Evolutionary conservation across 2,113 vertebrate species (phyloP), one percentile per base, ranked within the genome.

Genomic region (Drymodes brunneopygia): DNA sequence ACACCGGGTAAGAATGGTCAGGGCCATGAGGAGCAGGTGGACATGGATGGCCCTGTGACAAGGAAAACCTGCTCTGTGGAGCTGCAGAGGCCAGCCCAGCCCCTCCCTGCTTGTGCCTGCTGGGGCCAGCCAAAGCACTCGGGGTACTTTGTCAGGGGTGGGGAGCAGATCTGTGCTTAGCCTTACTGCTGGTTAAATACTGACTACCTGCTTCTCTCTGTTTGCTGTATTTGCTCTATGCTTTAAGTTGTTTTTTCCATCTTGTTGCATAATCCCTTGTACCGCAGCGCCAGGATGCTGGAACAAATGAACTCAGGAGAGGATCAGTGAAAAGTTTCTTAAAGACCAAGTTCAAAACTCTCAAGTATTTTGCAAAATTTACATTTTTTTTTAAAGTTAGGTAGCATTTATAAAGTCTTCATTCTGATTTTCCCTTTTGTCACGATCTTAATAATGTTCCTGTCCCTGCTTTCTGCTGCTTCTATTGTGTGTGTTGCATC

Each of bases 21-120:
- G 25, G 53, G 42, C 27, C 33, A 35, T 12, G 33, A 87, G 73
- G 47, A 60, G 48, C 2, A 11, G 47, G 31, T 44, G 50, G 35
- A 19, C 23, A 29, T 28, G 13, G 47, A 36, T 36, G 81, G 56
- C 22, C 7, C 45, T 8, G n/a, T 17, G 45, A 65, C 40, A 35
- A 22, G 31, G 28, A 67, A 27, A 19, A 67, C 6, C n/a, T 40
- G 16, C 28, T 67, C 15, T 23, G 45, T 19, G 42, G 17, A 69
- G 33, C 19, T 29, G 48, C n/a, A 67, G 53, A 33, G 5, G 11
- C 31, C 67, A 58, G 25, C 18, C 19, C 50, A 38, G 56, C 11
- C 6, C 2, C 9, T n/a, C 17, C 10, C 19, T 1, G 1, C 38
- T 19, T 0, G 0, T 44, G 18, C 22, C 44, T 71, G 40, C 27